These are phyloP conservation scores for Actinostola sp. DNA, from an alignment of 92 coral and sea anemone genomes.

Conservation along the genomic window DNA sequence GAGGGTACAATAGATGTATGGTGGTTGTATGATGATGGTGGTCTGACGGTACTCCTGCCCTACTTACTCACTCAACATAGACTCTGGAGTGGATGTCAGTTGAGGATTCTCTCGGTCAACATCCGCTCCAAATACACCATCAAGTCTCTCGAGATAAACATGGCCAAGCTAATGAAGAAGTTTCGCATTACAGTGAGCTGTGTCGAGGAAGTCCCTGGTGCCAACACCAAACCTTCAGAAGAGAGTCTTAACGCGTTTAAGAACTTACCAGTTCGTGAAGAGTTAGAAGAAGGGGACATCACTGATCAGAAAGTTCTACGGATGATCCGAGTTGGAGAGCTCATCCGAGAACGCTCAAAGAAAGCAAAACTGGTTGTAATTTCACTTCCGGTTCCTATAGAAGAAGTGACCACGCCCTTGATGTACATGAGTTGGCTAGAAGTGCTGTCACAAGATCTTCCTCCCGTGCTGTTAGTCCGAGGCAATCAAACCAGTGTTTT, in stretches of 20 bases:
- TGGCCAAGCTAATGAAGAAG: constrained; percentile 90
- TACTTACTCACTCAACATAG: constrained; percentile 85
- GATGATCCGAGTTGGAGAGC: constrained; percentile 93
- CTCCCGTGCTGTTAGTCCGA: constrained; percentile 90
- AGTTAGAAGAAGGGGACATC: constrained; percentile 65
- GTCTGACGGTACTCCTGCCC: constrained; percentile 84
- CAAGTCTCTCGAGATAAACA: constrained; percentile 60
- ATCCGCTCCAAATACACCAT: constrained; percentile 74
- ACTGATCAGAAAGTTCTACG: constrained; percentile 84
- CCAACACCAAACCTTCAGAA: constrained; percentile 71
- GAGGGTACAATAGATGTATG: constrained; percentile 91
- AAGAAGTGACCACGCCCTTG: constrained; percentile 80
- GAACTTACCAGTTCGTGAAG: constrained; percentile 70
- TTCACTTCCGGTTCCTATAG: constrained; percentile 94
- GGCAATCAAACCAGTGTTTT: constrained; percentile 95
- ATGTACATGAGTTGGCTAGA: constrained; percentile 99
- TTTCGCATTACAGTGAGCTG: constrained; percentile 88
- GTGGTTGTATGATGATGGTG: constrained; percentile 99
- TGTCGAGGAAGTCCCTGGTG: constrained; percentile 72
- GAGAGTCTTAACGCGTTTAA: constrained; percentile 83
- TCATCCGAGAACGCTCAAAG: constrained; percentile 73
- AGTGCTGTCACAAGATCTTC: constrained; percentile 78
- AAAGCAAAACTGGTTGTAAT: constrained; percentile 87
- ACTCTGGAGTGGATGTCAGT: constrained; percentile 85
- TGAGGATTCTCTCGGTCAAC: constrained; percentile 83